Evolutionary conservation across 2,113 vertebrate species (phyloP).

Genomic region (Gallinago undulata): DNA sequence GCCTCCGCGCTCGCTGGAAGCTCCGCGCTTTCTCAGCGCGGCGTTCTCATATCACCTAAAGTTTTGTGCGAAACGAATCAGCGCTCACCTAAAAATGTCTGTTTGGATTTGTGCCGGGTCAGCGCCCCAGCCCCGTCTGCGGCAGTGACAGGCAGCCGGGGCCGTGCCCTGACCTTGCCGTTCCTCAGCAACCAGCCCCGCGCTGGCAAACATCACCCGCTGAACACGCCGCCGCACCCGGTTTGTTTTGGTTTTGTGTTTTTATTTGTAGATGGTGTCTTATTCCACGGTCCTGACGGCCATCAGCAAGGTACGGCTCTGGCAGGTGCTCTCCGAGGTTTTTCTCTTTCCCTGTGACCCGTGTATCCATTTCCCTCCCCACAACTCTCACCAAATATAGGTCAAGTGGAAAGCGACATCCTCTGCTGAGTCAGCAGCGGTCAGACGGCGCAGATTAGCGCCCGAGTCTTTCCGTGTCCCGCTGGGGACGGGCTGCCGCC

Average conservation of each 20-base stretch:
- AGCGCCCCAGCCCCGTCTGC: background rate
- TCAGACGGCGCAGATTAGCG: background rate
- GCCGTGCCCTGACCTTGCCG: conserved; percentile 46
- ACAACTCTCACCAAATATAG: conserved; percentile 24
- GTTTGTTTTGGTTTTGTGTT: background rate
- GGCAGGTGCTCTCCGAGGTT: background rate
- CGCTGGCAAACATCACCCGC: background rate
- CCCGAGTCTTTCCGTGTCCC: background rate
- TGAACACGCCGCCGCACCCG: background rate
- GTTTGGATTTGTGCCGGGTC: conserved; percentile 62
- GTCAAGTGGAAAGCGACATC: conserved; percentile 47
- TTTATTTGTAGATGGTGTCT: conserved; percentile 90
- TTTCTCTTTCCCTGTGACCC: background rate
- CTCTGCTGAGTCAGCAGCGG: conserved; percentile 57
- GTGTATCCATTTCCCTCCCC: background rate
- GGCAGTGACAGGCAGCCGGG: background rate
- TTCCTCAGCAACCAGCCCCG: background rate
- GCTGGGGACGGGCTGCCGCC: background rate
- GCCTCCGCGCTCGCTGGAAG: background rate
- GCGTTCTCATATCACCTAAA: background rate
- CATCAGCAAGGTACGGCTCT: conserved; percentile 88
- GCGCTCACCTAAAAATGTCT: conserved; percentile 55
- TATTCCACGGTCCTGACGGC: conserved; percentile 93
- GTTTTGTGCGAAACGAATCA: conserved; percentile 26
- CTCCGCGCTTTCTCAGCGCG: background rate